A percentile compares a stretch with the other conserved stretches of the same genome.
Evolutionary conservation across 2,113 vertebrate species (phyloP).

Genomic region (Mobula hypostoma): DNA sequence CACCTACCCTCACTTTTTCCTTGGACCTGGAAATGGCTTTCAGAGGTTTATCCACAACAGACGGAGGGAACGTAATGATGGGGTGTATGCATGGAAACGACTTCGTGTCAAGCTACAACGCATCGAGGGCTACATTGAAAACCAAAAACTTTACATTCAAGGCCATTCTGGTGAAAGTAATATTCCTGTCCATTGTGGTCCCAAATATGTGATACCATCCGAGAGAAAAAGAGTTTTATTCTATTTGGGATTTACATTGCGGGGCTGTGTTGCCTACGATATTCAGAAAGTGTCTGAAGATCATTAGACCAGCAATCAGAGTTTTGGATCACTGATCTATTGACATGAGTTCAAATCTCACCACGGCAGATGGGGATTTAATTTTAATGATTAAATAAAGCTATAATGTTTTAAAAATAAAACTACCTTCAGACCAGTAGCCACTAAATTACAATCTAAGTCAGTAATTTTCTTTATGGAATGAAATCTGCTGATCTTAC

Average conservation of each 20-base stretch:
- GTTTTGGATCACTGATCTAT: too few species aligned
- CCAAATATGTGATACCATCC: background rate
- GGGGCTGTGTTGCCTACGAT: conserved; percentile 18
- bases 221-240: background rate
- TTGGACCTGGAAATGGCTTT: conserved; percentile 60
- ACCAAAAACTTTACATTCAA: conserved; percentile 57
- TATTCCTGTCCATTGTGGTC: conserved; percentile 42
- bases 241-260: conserved; percentile 26
- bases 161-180: conserved; percentile 48
- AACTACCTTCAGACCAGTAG: too few species aligned
- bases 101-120: conserved; percentile 49
- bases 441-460: too few species aligned
- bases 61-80: background rate
- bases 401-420: too few species aligned
- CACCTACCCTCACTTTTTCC: conserved; percentile 63
- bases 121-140: conserved; percentile 67
- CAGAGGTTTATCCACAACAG: conserved; percentile 60
- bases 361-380: too few species aligned
- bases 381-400: too few species aligned
- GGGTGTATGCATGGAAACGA: conserved; percentile 58
- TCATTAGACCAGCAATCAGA: too few species aligned
- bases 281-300: background rate
- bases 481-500: too few species aligned
- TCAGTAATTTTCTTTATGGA: too few species aligned
- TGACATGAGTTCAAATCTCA: too few species aligned